phyloP scores from a whole-genome alignment of 2,888 invertebrate species.

The Drosophila mimetica region DNA sequence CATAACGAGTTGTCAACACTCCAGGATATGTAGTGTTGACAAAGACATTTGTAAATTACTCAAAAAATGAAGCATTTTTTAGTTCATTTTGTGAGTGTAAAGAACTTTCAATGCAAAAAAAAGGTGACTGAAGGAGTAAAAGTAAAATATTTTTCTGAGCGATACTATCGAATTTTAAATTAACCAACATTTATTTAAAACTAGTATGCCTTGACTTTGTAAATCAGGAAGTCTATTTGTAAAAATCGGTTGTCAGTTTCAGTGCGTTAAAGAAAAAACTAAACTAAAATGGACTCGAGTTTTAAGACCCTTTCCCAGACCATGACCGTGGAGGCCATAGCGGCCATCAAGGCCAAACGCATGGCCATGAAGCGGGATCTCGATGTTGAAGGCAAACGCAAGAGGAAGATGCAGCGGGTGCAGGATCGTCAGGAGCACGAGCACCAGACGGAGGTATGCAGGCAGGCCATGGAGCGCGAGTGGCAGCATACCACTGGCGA shows the following conservation, averaged over 20 bases:
- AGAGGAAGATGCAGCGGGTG: neutral
- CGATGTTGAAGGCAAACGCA: neutral
- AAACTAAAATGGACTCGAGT: neutral
- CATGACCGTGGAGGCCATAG: conserved; percentile 38
- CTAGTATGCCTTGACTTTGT: neutral
- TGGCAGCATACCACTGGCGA: conserved; percentile 1
- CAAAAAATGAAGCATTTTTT: too few species aligned
- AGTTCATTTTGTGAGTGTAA: too few species aligned
- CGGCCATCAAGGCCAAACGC: conserved; percentile 37
- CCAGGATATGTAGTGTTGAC: too few species aligned
- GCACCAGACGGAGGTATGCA: conserved; percentile 6
- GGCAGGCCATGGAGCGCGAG: conserved; percentile 38
- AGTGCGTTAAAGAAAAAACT: neutral
- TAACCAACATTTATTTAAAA: too few species aligned
- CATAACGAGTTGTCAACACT: too few species aligned
- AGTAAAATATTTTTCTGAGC: too few species aligned
- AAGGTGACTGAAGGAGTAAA: too few species aligned
- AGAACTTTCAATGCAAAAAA: too few species aligned
- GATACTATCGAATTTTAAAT: too few species aligned
- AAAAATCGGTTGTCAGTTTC: neutral
- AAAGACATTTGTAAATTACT: too few species aligned
- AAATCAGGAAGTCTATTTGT: neutral
- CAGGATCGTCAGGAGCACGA: conserved; percentile 4
- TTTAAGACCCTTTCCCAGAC: conserved; percentile 7
- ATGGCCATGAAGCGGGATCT: conserved; percentile 26